phyloP scores from a whole-genome alignment of 1,140 invertebrate species.

The Philotrypesis tridentata region DNA sequence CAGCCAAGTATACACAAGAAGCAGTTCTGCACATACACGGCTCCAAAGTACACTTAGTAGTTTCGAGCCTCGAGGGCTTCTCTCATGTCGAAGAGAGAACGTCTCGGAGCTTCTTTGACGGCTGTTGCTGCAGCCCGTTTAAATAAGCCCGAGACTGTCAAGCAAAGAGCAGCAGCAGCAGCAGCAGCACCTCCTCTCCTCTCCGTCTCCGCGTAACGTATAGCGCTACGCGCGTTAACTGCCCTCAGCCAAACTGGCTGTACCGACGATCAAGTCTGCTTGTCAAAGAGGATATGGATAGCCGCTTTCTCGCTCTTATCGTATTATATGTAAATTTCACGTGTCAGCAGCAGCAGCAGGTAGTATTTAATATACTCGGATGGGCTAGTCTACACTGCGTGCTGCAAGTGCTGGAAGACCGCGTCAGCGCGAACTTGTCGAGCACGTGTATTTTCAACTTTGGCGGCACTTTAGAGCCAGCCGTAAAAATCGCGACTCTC shows the following conservation, averaged over 20 bases:
- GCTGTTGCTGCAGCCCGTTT: not conserved
- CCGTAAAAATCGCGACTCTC: conserved; percentile 50
- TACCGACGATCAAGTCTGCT: not conserved
- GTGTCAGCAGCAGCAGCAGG: no score
- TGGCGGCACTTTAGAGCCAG: conserved; percentile 15
- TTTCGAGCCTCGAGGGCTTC: not conserved
- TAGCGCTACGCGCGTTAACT: not conserved
- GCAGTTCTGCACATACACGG: not conserved
- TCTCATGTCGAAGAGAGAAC: not conserved
- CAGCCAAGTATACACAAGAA: not conserved
- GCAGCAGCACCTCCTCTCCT: no score
- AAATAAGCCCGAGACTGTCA: not conserved
- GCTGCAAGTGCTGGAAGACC: not conserved
- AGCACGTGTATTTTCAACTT: conserved; percentile 22
- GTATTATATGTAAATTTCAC: no score
- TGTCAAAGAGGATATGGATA: not conserved
- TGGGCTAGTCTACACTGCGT: no score
- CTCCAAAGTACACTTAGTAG: conserved; percentile 20
- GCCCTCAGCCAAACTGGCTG: not conserved
- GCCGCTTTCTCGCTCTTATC: no score
- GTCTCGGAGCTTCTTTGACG: not conserved
- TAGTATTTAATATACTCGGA: no score
- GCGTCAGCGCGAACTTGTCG: not conserved
- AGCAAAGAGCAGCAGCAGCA: not conserved
- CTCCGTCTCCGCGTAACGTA: not conserved